Conservation (phyloP, 2,888 invertebrate species). For the Sclerodermus sp. region DNA sequence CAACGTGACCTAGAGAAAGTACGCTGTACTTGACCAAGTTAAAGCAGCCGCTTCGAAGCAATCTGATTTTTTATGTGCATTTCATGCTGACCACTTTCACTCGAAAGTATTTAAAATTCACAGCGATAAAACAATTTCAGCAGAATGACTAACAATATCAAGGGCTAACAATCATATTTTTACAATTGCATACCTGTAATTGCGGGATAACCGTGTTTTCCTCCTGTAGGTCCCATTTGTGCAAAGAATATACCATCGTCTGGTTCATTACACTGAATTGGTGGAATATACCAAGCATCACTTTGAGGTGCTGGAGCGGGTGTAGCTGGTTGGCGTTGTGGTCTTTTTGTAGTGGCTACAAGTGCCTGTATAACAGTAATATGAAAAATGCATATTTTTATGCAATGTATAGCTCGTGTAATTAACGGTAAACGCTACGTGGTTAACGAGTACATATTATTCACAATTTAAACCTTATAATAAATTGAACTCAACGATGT, state of each 20-base stretch:
- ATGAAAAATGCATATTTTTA: neutral
- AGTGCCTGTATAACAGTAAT: conserved; percentile 23
- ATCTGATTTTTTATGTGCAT: no score
- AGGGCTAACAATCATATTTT: no score
- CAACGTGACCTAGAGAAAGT: conserved; percentile 75
- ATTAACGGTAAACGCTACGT: no score
- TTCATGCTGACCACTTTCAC: no score
- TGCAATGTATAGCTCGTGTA: neutral
- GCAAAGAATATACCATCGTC: conserved; percentile 90
- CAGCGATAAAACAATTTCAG: no score
- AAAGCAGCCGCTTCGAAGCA: no score
- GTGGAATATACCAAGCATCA: conserved; percentile 83
- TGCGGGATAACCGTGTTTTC: conserved; percentile 85
- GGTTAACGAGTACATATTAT: no score
- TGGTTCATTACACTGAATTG: conserved; percentile 86
- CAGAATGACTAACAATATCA: no score
- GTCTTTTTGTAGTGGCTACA: conserved; percentile 45
- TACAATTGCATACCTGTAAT: conserved; percentile 69
- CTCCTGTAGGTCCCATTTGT: conserved; percentile 92
- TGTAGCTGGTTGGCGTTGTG: conserved; percentile 56
- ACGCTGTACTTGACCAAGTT: no score
- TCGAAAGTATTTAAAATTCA: no score
- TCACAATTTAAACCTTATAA: no score
- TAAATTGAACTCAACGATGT: no score
- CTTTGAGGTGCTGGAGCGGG: conserved; percentile 66